These are phyloP conservation scores for Solea senegalensis DNA, from an alignment of 2,113 vertebrate genomes.

Conservation along the genomic window DNA sequence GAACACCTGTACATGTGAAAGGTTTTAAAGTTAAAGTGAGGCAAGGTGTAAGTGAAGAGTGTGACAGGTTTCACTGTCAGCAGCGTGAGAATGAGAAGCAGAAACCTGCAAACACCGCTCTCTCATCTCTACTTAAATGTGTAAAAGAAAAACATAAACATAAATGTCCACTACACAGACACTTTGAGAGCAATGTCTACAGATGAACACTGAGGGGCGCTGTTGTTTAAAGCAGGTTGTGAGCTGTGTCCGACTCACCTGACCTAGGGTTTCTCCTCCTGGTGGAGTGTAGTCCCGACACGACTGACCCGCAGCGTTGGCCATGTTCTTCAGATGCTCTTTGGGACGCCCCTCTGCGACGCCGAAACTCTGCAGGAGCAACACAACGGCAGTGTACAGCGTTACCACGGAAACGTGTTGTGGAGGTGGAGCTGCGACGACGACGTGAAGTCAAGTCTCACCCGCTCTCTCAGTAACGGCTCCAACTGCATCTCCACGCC, in stretches of 20 bases:
- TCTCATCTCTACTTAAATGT: no score
- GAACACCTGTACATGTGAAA: no score
- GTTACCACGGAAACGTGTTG: rapidly evolving
- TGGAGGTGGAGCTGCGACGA: not conserved
- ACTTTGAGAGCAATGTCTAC: not conserved
- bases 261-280: slow-evolving; percentile 91
- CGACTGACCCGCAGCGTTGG: slow-evolving; percentile 87
- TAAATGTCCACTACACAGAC: not conserved
- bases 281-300: slow-evolving; percentile 89
- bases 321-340: slow-evolving; percentile 90
- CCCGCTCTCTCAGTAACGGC: slow-evolving; percentile 90
- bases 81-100: no score
- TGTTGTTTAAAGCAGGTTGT: slow-evolving; percentile 7
- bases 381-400: not conserved
- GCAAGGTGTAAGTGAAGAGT: no score
- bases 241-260: slow-evolving; percentile 80
- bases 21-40: no score
- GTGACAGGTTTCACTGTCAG: no score
- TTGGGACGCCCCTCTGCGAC: slow-evolving; percentile 88
- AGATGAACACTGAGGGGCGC: slow-evolving; percentile 24
- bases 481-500: slow-evolving; percentile 85
- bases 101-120: no score
- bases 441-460: slow-evolving; percentile 45
- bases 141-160: no score
- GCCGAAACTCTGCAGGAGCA: slow-evolving; percentile 86